phyloP scores from a whole-genome alignment of 2,797 vertebrate species.

The Mustela erminea region DNA sequence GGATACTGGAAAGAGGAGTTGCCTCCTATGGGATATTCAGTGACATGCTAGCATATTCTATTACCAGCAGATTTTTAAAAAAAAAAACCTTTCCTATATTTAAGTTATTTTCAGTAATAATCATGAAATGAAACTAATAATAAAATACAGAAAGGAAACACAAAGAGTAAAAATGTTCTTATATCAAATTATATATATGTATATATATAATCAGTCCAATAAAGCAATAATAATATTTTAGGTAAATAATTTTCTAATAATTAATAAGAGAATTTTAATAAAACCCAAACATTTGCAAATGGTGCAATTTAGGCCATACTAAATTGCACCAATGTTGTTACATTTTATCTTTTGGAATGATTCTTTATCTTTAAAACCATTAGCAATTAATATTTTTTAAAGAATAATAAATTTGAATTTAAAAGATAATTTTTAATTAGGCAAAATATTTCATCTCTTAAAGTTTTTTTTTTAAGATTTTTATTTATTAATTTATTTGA shows the following conservation, averaged over 20 bases:
- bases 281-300: conserved; percentile 64
- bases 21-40: too few species aligned
- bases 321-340: not conserved
- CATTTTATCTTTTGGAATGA: conserved; percentile 52
- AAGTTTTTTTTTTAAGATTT: not conserved
- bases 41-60: not conserved
- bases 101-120: conserved; percentile 41
- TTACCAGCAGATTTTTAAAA: not conserved
- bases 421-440: conserved; percentile 52
- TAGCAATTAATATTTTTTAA: conserved; percentile 43
- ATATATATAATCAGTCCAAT: conserved; percentile 1
- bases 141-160: conserved; percentile 42
- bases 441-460: conserved; percentile 32
- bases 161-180: not conserved
- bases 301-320: conserved; percentile 31
- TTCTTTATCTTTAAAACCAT: conserved; percentile 49
- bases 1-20: not conserved
- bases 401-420: conserved; percentile 59
- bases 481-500: too few species aligned
- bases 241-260: conserved; percentile 62
- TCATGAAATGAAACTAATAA: conserved; percentile 13
- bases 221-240: conserved; percentile 57
- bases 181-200: not conserved
- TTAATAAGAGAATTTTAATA: conserved; percentile 74
- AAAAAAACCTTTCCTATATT: not conserved